Base-by-base conservation (phyloP, 2,888 invertebrate species). In the Malthinus seriepunctatus region DNA sequence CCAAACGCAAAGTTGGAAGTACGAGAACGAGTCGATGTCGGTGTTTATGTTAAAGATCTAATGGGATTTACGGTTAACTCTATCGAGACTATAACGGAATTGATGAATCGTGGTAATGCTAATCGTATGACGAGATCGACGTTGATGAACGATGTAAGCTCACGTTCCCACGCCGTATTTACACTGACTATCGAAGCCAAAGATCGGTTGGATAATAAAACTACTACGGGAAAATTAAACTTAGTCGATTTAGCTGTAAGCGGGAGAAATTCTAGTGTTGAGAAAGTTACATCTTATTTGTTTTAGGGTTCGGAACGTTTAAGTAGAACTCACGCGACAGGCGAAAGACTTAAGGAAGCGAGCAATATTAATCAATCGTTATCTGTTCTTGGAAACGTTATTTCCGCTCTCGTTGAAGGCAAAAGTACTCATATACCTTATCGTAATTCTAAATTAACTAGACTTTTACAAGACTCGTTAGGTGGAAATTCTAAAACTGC, bases 391-490 rank as follows among this genome's bases (percentile, higher is more conserved):
- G 98, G 98, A 23, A 98, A 98, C 80, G 99, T 99, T 1, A 99
- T 99, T 68, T 97, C 97, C 3, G 97, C 99, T 1, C 82, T 99
- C 63, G 97, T 97, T 2, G 98, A 99, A 80, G 96, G 97, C 42
- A 97, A 97, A 80, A 93, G 93, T 69, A 93, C 92, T 0, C 97
- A 99, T 78, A 94, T 99, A 69, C 99, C 99, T 0, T 99, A 99
- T 79, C 85, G 99, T 69, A 98, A 99, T 82, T 97, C 97, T 0
- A 99, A 99, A 79, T 81, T 99, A 32, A 99, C 99, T 0, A 80
- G 97, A 8, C 80, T 97, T 33, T 82, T 99, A 59, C 97, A 99
- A 80, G 98, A 99, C 78, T 98, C 98, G 0, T 82, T 99, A 1
- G 97, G 97, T 1, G 97, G 97, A 0, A 97, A 97, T 81, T 93